A percentile compares a stretch with the other conserved stretches of the same genome.
phyloP scores from a whole-genome alignment of 2,797 vertebrate genomes.

The Tympanoctomys barrerae region DNA sequence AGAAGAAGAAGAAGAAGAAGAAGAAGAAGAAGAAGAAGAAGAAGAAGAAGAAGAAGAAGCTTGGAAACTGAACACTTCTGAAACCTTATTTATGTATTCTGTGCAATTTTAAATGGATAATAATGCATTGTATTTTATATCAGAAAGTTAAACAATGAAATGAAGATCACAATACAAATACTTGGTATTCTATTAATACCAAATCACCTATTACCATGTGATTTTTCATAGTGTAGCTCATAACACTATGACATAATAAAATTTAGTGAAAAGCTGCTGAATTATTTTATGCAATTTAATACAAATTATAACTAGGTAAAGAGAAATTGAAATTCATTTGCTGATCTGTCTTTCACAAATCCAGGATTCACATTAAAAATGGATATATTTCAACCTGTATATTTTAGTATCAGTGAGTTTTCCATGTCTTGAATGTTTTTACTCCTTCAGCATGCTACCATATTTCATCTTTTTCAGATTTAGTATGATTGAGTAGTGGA shows the following conservation, averaged over 20 bases:
- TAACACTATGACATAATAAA: constrained; percentile 2
- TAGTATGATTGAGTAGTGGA: neutral
- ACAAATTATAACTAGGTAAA: neutral
- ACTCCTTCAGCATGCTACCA: neutral
- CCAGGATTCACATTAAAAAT: constrained; percentile 33
- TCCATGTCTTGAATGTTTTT: constrained; percentile 33
- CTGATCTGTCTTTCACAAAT: neutral
- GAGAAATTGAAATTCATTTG: constrained; percentile 5
- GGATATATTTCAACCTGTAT: neutral
- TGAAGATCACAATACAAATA: neutral
- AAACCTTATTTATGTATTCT: neutral
- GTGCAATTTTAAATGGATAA: neutral
- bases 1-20: no score
- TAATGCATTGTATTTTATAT: neutral
- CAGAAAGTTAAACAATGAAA: neutral
- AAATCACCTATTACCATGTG: neutral
- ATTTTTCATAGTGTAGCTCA: neutral
- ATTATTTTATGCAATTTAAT: constrained; percentile 6
- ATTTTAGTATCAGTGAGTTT: constrained; percentile 35
- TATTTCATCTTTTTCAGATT: neutral
- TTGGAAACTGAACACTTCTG: neutral
- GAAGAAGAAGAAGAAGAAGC: neutral
- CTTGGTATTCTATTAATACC: constrained; percentile 2
- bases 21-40: no score
- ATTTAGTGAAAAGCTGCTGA: neutral